Conservation (phyloP, 2,797 vertebrate genomes). For the Buphagus erythrorhynchus region DNA sequence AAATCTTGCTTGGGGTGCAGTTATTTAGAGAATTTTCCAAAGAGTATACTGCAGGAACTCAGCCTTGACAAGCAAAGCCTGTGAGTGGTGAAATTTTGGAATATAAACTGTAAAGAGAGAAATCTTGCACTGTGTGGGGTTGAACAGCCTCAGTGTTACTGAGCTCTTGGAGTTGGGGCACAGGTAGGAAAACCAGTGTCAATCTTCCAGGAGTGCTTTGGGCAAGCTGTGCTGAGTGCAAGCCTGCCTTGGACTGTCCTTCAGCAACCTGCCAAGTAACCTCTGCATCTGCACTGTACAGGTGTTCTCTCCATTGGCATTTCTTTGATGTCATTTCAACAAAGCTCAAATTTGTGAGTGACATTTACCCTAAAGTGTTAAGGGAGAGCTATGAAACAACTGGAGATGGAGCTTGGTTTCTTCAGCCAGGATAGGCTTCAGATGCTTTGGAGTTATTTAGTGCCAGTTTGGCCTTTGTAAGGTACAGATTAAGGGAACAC, state of each 20-base stretch:
- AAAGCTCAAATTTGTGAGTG: background rate
- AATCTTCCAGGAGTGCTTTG: background rate
- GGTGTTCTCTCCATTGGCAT: background rate
- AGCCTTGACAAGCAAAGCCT: background rate
- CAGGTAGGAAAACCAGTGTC: background rate
- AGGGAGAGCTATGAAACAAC: background rate
- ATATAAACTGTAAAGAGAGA: background rate
- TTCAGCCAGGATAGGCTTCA: background rate
- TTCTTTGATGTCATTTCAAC: background rate
- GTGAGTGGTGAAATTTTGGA: background rate
- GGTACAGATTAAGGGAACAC: background rate
- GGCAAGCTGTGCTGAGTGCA: background rate
- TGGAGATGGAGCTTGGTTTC: background rate
- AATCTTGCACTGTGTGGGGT: background rate
- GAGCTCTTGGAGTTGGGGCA: background rate
- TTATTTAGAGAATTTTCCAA: background rate
- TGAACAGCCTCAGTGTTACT: background rate
- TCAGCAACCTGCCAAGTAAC: background rate
- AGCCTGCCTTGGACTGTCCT: background rate
- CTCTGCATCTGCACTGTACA: fast-evolving
- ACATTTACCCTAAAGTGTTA: background rate
- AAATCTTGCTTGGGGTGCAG: background rate
- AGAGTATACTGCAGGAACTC: background rate
- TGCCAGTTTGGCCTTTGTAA: background rate
- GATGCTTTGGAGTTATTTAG: background rate